These are phyloP conservation scores for Montipora capricornis DNA, from an alignment of 64 coral and sea anemone species.

Conservation along the genomic window DNA sequence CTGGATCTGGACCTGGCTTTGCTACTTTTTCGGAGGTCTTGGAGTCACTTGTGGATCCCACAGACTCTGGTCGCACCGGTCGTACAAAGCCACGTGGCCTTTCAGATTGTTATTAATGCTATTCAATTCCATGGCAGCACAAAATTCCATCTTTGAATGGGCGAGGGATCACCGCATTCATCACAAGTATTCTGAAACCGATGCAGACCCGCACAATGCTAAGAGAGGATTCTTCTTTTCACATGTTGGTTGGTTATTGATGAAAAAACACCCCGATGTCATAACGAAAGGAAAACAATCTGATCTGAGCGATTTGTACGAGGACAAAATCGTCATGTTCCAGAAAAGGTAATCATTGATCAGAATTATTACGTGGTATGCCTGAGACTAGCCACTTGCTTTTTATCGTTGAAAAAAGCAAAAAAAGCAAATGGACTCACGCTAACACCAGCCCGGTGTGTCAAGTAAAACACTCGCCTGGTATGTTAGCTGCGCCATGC, in stretches of 20 bases:
- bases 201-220: slow-evolving; percentile 87
- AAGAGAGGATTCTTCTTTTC: slow-evolving; percentile 87
- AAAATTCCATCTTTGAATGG: slow-evolving; percentile 94
- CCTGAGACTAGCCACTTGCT: too few relatives aligned
- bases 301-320: slow-evolving; percentile 89
- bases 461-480: too few relatives aligned
- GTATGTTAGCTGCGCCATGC: too few relatives aligned
- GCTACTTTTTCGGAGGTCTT: slow-evolving; percentile 52
- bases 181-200: slow-evolving; percentile 89
- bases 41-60: slow-evolving; percentile 81
- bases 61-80: slow-evolving; percentile 83
- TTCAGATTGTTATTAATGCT: slow-evolving; percentile 56
- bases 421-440: too few relatives aligned
- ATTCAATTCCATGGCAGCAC: slow-evolving; percentile 60
- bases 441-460: too few relatives aligned
- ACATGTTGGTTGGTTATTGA: slow-evolving; percentile 84
- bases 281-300: slow-evolving; percentile 73
- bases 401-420: too few relatives aligned
- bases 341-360: slow-evolving; percentile 59
- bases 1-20: slow-evolving; percentile 49
- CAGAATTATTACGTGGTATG: not conserved
- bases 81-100: slow-evolving; percentile 85
- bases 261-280: slow-evolving; percentile 84
- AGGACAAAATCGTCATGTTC: slow-evolving; percentile 87
- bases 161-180: slow-evolving; percentile 84